Conservation (phyloP, 2,797 vertebrate genomes). For the Myoxocephalus aenaeus region DNA sequence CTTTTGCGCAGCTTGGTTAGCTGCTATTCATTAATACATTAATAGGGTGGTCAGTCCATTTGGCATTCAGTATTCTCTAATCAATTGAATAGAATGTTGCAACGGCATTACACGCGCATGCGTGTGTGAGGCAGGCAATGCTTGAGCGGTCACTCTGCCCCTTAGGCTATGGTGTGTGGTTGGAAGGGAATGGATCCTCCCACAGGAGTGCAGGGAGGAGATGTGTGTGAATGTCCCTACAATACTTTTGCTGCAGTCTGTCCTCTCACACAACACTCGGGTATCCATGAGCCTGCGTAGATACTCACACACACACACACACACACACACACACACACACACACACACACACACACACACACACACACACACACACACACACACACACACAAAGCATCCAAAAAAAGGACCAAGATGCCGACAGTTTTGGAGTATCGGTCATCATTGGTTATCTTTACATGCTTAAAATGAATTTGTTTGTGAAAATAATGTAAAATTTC, state of each 20-base stretch:
- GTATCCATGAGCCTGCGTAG: conserved; percentile 9
- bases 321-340: background rate
- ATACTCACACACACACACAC: conserved; percentile 3
- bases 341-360: background rate
- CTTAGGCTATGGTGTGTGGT: conserved; percentile 80
- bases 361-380: background rate
- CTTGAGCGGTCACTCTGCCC: conserved; percentile 84
- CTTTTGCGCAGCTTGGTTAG: conserved; percentile 41
- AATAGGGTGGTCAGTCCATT: conserved; percentile 61
- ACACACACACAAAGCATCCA: background rate
- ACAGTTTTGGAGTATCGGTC: background rate
- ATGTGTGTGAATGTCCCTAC: conserved; percentile 69
- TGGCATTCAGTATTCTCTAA: conserved; percentile 72
- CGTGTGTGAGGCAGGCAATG: conserved; percentile 63
- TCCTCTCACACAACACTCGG: conserved; percentile 59
- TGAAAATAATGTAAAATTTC: background rate
- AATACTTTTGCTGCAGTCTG: conserved; percentile 76
- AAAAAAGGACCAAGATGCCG: background rate
- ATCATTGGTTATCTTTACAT: background rate
- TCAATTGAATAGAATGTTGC: conserved; percentile 72
- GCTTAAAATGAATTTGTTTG: background rate
- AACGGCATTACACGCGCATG: conserved; percentile 49
- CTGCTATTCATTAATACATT: conserved; percentile 71
- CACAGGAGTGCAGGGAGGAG: conserved; percentile 77
- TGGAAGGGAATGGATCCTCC: conserved; percentile 83